Evolutionary conservation across 2,888 invertebrate genomes (phyloP).

Genomic region (Cerceris rybyensis): DNA sequence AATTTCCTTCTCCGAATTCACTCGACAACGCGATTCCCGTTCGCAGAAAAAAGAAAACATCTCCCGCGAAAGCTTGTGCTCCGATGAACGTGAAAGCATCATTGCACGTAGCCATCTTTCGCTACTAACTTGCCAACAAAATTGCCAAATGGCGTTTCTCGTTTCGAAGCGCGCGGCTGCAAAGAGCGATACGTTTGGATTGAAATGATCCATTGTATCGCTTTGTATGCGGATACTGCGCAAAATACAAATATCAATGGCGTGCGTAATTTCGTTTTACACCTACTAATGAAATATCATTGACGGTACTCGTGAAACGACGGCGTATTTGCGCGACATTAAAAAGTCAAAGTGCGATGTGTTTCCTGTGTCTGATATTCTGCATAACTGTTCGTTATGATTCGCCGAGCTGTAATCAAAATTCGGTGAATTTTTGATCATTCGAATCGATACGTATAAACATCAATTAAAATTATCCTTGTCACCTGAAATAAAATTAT

Average conservation of each 20-base stretch:
- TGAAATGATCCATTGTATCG: conserved; percentile 64
- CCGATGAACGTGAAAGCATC: conserved; percentile 57
- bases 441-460: no score
- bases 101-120: conserved; percentile 52
- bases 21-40: conserved; percentile 29
- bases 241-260: conserved; percentile 28
- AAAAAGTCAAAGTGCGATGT: background rate
- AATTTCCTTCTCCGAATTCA: conserved; percentile 13
- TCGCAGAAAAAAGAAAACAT: conserved; percentile 45
- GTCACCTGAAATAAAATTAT: no score
- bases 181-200: conserved; percentile 66
- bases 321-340: background rate
- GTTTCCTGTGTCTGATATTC: background rate
- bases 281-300: conserved; percentile 32
- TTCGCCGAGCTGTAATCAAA: no score
- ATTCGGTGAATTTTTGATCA: no score
- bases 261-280: conserved; percentile 35
- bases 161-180: conserved; percentile 52
- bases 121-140: conserved; percentile 58
- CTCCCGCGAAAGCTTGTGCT: conserved; percentile 45
- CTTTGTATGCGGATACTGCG: conserved; percentile 24
- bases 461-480: no score
- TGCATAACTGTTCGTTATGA: no score
- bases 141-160: conserved; percentile 58
- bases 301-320: background rate